A percentile compares a stretch with the other conserved stretches of the same genome.
These are phyloP conservation scores for Trichopoda pennipes DNA, from an alignment of 2,888 invertebrate genomes.

Conservation along the genomic window DNA sequence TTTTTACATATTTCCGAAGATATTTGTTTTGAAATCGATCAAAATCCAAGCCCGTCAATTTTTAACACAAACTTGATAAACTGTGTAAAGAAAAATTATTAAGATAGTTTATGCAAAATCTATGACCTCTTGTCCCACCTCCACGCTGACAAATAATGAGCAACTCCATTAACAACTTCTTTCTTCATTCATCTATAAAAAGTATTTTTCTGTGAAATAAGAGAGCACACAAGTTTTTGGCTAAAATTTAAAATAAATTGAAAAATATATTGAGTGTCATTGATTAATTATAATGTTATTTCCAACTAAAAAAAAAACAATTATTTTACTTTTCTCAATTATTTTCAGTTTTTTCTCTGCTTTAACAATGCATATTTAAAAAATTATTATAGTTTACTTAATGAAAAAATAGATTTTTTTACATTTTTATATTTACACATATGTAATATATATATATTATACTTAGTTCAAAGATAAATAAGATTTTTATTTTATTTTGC, in stretches of 20 bases:
- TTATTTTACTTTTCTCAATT: neutral
- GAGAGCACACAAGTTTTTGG: constrained; percentile 48
- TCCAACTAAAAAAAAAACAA: neutral
- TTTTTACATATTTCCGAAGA: too few relatives aligned
- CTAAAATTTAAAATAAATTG: constrained; percentile 68
- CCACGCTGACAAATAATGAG: too few relatives aligned
- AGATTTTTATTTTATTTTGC: constrained; percentile 37
- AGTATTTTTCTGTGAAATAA: constrained; percentile 26
- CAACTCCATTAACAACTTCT: too few relatives aligned
- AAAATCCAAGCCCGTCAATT: too few relatives aligned
- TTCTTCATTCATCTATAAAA: too few relatives aligned
- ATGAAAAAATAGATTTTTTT: constrained; percentile 50
- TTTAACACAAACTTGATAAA: too few relatives aligned
- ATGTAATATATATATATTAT: neutral
- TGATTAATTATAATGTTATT: constrained; percentile 3
- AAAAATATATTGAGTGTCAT: constrained; percentile 71
- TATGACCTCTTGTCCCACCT: too few relatives aligned
- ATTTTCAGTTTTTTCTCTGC: constrained; percentile 11
- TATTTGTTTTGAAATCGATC: too few relatives aligned
- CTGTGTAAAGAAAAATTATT: too few relatives aligned
- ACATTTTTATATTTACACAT: constrained; percentile 11
- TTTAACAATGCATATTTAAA: constrained; percentile 1
- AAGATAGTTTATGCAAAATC: too few relatives aligned
- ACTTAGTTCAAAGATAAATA: constrained; percentile 49
- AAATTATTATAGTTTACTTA: constrained; percentile 23